Base-by-base conservation (phyloP, 2,888 invertebrate genomes). In the Apotomis capreana region DNA sequence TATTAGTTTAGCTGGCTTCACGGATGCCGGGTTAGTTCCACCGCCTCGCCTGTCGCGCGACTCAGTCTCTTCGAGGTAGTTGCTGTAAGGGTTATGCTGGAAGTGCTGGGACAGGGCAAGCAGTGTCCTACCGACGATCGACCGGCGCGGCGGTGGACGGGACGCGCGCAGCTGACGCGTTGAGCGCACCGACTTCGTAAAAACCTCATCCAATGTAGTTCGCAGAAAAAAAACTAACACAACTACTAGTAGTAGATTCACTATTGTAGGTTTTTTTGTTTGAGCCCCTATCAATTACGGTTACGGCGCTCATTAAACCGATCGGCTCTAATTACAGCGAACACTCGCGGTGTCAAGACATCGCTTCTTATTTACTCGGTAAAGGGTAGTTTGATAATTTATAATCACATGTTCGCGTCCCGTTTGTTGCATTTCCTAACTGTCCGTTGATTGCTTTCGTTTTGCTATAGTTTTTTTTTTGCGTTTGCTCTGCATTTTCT, bases 311-410 rank as follows among this genome's bases (percentile, higher is more conserved):
- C 68, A 68, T 68, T 68, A 68, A 68, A 51, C 37, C 68, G 59
- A 68, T 68, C 59, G 59, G 58, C 59, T 68, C 40, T 68, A 68
- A 68, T 68, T 68, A 68, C 68, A 51, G 37, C n/a, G 36, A 36
- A 61, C 67, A 51, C 67, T 54, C 5, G 40, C 37, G 36, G 68
- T 69, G 68, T 69, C 61, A 69, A 69, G 54, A 61, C 44, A 60
- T 54, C 40, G 36, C 61, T 61, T 67, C 60, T 61, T 69, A 69
- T 68, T 68, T 65, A 55, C 54, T 65, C 46, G 51, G 59, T 49
- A 59, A 68, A 61, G 61, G 36, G 61, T 69, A 61, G 46, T 69
- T 69, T 61, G 46, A n/a, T 60, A 54, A 69, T 69, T 69, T 68
- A 44, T 69, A 55, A 69, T 69, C 55, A 65, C 46, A 65, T 61